These are phyloP conservation scores for Brachionus paranguensis DNA, from an alignment of 1,140 invertebrate species.

Conservation along the genomic window DNA sequence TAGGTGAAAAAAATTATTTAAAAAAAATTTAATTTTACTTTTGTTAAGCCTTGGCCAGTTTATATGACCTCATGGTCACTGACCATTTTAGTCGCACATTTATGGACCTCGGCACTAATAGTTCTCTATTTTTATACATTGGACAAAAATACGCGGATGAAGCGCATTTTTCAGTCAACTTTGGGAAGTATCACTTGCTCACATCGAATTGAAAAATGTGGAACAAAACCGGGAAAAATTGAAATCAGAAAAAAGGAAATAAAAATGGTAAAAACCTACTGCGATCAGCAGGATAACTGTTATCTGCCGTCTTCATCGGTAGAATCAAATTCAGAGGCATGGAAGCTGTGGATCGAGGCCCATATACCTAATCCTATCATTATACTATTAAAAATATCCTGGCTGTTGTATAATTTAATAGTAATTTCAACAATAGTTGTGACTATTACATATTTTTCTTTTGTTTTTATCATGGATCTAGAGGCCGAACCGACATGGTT, in stretches of 20 bases:
- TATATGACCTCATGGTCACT: conserved; percentile 37
- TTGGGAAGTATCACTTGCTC: neutral
- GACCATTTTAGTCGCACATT: neutral
- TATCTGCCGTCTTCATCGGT: neutral
- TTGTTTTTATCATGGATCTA: conserved; percentile 3
- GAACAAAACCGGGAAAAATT: neutral
- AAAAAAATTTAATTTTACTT: neutral
- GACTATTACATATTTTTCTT: neutral
- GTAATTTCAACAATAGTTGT: conserved; percentile 4
- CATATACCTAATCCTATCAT: neutral
- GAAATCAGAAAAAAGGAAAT: neutral
- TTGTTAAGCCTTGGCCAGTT: neutral
- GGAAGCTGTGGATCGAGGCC: conserved; percentile 8
- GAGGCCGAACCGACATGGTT: neutral
- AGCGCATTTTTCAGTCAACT: neutral
- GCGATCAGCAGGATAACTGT: neutral
- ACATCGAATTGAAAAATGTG: neutral
- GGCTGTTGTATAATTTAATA: conserved; percentile 22
- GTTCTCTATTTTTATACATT: neutral
- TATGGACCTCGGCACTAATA: conserved; percentile 3
- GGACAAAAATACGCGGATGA: neutral
- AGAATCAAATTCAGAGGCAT: neutral
- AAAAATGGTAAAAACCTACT: neutral
- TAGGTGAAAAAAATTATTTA: neutral
- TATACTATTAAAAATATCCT: neutral